Evolutionary conservation across 2,113 vertebrate genomes (phyloP).

Genomic region (Myanophis thanlyinensis): DNA sequence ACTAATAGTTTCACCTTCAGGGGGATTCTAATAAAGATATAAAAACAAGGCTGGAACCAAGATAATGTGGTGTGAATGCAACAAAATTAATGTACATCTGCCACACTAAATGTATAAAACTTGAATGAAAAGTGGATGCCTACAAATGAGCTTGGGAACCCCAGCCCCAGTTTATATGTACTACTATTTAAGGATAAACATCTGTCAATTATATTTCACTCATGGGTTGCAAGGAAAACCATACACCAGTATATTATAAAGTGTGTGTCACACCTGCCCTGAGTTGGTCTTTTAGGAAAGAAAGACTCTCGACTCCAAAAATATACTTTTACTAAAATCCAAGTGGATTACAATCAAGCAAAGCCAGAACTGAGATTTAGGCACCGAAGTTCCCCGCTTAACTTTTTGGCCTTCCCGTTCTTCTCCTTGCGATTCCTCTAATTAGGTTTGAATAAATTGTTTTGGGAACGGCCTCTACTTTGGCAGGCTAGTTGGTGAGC

Average conservation of each 20-base stretch:
- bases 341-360: background rate
- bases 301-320: background rate
- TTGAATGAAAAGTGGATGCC: background rate
- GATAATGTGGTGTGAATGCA: background rate
- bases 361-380: background rate
- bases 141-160: background rate
- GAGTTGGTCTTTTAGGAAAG: background rate
- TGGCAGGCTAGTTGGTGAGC: background rate
- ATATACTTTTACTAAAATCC: background rate
- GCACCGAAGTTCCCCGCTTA: background rate
- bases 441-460: background rate
- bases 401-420: background rate
- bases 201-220: background rate
- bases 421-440: background rate
- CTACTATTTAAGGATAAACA: background rate
- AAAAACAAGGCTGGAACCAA: background rate
- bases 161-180: background rate
- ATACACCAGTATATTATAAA: background rate
- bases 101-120: background rate
- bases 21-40: background rate
- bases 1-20: background rate
- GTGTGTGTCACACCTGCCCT: background rate
- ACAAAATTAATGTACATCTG: background rate
- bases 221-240: background rate
- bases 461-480: background rate